These are phyloP conservation scores for Cetonia aurata DNA, from an alignment of 2,888 invertebrate species.

Conservation along the genomic window DNA sequence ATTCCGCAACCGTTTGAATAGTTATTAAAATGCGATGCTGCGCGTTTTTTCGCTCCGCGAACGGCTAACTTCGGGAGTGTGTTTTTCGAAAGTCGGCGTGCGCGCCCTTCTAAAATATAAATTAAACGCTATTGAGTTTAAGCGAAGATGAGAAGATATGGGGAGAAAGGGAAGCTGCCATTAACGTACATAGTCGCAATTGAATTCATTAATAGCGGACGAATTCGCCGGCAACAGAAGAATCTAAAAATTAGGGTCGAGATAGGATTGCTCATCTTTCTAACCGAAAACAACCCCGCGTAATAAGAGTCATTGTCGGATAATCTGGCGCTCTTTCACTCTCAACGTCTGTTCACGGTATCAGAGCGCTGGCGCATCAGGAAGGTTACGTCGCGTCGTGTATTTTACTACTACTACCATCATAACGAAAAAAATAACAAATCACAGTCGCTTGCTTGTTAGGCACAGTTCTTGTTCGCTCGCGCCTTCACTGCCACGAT, in stretches of 20 bases:
- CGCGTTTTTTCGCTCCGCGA: slow-evolving; percentile 4
- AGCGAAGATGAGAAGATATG: neutral
- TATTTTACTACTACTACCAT: too few species aligned
- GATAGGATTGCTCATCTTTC: slow-evolving; percentile 15
- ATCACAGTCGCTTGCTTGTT: slow-evolving; percentile 35
- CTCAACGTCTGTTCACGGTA: too few species aligned
- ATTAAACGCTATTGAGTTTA: slow-evolving; percentile 22
- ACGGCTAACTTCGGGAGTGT: neutral
- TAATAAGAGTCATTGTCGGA: slow-evolving; percentile 29
- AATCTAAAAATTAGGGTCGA: slow-evolving; percentile 18
- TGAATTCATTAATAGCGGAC: slow-evolving; percentile 50
- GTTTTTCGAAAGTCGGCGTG: neutral
- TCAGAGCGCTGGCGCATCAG: too few species aligned
- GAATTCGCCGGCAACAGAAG: slow-evolving; percentile 2
- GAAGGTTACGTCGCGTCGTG: too few species aligned
- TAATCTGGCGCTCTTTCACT: neutral
- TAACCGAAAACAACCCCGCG: slow-evolving; percentile 12
- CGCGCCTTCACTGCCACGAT: neutral
- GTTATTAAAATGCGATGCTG: slow-evolving; percentile 24
- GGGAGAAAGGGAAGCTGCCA: slow-evolving; percentile 37
- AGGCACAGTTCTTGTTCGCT: slow-evolving; percentile 1
- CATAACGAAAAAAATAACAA: slow-evolving; percentile 26
- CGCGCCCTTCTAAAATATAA: slow-evolving; percentile 1
- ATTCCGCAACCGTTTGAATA: neutral
- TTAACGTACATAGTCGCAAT: slow-evolving; percentile 51